Conservation (phyloP, 2,797 vertebrate species). For the Eleutherodactylus coqui region DNA sequence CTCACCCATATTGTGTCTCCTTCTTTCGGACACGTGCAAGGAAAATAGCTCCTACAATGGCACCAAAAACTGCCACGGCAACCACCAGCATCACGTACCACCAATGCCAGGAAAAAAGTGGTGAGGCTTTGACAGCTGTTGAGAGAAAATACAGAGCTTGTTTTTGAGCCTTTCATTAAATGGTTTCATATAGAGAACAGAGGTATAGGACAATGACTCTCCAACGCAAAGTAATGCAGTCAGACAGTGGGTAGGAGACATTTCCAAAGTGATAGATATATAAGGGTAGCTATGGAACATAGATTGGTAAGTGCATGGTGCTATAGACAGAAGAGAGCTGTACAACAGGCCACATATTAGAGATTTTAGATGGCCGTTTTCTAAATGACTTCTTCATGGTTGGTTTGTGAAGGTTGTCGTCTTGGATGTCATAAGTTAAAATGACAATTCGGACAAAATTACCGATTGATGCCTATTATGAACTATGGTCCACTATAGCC, state of each 20-base stretch:
- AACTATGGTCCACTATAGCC: no score
- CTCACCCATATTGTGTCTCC: constrained; percentile 90
- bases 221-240: not conserved
- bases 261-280: not conserved
- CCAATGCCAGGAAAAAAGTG: constrained; percentile 88
- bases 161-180: not conserved
- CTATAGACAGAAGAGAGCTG: no score
- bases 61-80: constrained; percentile 77
- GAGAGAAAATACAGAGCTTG: not conserved
- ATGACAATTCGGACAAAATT: no score
- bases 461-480: no score
- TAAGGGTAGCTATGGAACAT: not conserved
- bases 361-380: no score
- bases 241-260: not conserved
- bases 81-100: constrained; percentile 90
- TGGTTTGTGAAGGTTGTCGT: no score
- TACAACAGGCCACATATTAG: no score
- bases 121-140: constrained; percentile 65
- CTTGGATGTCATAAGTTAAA: no score
- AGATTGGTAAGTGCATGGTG: no score
- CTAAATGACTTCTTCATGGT: no score
- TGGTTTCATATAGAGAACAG: not conserved
- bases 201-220: not conserved
- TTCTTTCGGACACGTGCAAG: constrained; percentile 83
- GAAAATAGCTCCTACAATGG: constrained; percentile 81